Conservation (phyloP, 2,797 vertebrate genomes). For the Alfaro cultratus region DNA sequence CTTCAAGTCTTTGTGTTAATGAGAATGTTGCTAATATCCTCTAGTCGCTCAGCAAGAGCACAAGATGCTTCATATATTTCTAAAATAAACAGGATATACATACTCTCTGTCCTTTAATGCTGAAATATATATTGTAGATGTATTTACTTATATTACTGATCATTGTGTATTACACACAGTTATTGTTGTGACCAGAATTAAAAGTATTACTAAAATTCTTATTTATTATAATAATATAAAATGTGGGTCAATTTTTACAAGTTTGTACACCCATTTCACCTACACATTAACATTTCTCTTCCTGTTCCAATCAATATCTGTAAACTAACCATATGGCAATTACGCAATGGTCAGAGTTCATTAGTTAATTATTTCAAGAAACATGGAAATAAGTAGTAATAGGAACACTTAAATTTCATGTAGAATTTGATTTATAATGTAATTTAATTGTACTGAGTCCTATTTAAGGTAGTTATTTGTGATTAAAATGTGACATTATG, state of each 20-base stretch:
- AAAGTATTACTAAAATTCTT: background rate
- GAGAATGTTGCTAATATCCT: slow-evolving; percentile 17
- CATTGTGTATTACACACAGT: background rate
- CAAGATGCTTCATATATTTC: background rate
- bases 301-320: background rate
- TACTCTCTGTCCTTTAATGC: background rate
- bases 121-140: background rate
- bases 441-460: background rate
- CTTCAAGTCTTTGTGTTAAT: slow-evolving; percentile 21
- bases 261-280: background rate
- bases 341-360: background rate
- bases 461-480: background rate
- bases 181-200: background rate
- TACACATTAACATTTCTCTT: background rate
- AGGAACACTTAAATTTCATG: background rate
- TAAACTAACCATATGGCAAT: background rate
- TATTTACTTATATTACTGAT: background rate
- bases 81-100: background rate
- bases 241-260: background rate
- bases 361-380: background rate
- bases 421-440: background rate
- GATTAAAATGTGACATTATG: background rate
- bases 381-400: background rate
- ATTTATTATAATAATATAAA: background rate
- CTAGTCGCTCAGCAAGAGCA: slow-evolving; percentile 13